These are phyloP conservation scores for Drosophila tripunctata DNA, from an alignment of 2,888 invertebrate species.

Conservation along the genomic window DNA sequence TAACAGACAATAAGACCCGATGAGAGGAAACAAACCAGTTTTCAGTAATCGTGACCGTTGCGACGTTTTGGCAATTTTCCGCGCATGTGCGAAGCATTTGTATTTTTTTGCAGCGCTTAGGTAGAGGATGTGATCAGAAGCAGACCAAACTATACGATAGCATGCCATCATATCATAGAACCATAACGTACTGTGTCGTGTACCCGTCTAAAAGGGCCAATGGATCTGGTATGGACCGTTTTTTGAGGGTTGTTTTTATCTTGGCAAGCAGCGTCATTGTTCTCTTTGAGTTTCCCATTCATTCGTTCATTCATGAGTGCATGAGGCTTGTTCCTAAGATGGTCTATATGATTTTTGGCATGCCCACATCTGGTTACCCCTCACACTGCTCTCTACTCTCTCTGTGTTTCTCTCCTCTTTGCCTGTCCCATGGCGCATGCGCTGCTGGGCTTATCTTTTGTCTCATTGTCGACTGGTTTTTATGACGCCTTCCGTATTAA, in stretches of 20 bases:
- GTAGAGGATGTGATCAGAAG: slow-evolving; percentile 25
- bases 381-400: slow-evolving; percentile 1
- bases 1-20: slow-evolving; percentile 38
- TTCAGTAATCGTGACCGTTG: slow-evolving; percentile 28
- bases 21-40: slow-evolving; percentile 62
- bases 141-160: neutral
- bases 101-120: slow-evolving; percentile 38
- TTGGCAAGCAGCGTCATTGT: slow-evolving; percentile 47
- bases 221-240: slow-evolving; percentile 45
- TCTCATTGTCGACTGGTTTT: slow-evolving; percentile 65
- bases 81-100: slow-evolving; percentile 50
- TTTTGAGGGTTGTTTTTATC: slow-evolving; percentile 50
- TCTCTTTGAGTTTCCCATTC: neutral
- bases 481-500: slow-evolving; percentile 55
- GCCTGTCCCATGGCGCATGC: slow-evolving; percentile 55
- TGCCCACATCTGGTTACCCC: slow-evolving; percentile 62
- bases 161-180: no score
- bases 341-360: slow-evolving; percentile 61
- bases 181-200: neutral
- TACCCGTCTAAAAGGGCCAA: slow-evolving; percentile 32
- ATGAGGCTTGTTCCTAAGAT: slow-evolving; percentile 35
- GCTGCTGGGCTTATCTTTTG: slow-evolving; percentile 53
- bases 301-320: slow-evolving; percentile 49
- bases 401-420: neutral
- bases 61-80: slow-evolving; percentile 60